Evolutionary conservation across 2,113 vertebrate genomes (phyloP).

Genomic region (Progne subis): DNA sequence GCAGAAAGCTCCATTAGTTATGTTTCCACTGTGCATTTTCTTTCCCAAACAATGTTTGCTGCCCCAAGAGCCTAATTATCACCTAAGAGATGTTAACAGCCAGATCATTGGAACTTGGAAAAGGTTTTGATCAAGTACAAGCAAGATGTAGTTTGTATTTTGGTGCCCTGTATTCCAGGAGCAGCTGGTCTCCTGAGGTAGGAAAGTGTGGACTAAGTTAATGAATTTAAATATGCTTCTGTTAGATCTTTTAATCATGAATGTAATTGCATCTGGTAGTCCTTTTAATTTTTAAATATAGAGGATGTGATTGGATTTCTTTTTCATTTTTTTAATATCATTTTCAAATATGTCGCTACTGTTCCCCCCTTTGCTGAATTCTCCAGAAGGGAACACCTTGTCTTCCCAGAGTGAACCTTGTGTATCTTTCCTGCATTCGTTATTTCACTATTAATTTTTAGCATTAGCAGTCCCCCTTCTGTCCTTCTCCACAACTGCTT

Average conservation of each 20-base stretch:
- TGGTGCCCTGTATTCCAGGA: slow-evolving; percentile 47
- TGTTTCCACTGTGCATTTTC: not conserved
- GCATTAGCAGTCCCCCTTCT: not conserved
- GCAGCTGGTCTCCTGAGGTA: slow-evolving; percentile 62
- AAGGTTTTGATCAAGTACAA: slow-evolving; percentile 66
- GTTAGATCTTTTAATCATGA: slow-evolving; percentile 66
- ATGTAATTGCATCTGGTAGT: slow-evolving; percentile 65
- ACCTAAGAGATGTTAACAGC: slow-evolving; percentile 70
- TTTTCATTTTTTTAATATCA: not conserved
- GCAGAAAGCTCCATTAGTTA: slow-evolving; percentile 1
- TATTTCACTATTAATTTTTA: not conserved
- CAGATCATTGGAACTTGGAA: slow-evolving; percentile 50
- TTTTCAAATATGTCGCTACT: not conserved
- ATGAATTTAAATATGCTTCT: slow-evolving; percentile 68
- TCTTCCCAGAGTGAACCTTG: not conserved
- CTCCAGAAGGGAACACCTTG: not conserved
- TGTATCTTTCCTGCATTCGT: not conserved
- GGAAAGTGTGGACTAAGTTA: slow-evolving; percentile 53
- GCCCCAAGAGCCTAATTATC: slow-evolving; percentile 69
- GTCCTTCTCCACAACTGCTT: not conserved
- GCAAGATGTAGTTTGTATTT: slow-evolving; percentile 66
- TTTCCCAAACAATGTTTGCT: slow-evolving; percentile 54
- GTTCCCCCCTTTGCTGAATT: not conserved
- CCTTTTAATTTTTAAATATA: slow-evolving; percentile 58
- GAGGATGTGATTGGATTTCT: slow-evolving; percentile 21